Conservation (phyloP, 2,113 vertebrate species). For the Jacana jacana region DNA sequence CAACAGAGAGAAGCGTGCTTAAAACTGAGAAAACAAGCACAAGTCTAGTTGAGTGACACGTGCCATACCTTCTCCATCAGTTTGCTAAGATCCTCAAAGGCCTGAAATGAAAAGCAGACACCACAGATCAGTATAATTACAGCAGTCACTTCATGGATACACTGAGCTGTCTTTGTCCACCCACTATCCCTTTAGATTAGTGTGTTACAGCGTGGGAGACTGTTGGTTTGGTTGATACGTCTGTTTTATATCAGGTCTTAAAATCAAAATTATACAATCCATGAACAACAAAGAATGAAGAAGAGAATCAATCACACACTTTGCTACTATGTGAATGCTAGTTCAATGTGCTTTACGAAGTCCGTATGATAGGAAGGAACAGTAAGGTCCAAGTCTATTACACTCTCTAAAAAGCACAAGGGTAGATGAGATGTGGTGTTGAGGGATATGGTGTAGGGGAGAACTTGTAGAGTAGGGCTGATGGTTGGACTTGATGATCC, state of each 20-base stretch:
- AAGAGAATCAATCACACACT: neutral
- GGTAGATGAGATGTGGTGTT: no score
- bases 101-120: conserved; percentile 77
- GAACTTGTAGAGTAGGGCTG: no score
- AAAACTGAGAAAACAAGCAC: neutral
- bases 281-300: neutral
- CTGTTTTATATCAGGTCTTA: neutral
- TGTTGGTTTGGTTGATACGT: neutral
- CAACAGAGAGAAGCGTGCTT: neutral
- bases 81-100: conserved; percentile 97
- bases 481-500: no score
- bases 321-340: neutral
- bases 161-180: neutral
- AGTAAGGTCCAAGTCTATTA: neutral
- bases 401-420: neutral
- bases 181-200: neutral
- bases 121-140: neutral
- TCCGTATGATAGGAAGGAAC: neutral
- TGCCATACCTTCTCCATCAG: conserved; percentile 94
- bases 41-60: neutral
- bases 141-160: neutral
- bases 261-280: neutral
- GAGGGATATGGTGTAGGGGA: no score
- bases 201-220: neutral
- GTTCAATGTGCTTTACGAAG: neutral